Base-by-base conservation (phyloP, 2,888 invertebrate genomes). In the Neoitamus cyanurus region DNA sequence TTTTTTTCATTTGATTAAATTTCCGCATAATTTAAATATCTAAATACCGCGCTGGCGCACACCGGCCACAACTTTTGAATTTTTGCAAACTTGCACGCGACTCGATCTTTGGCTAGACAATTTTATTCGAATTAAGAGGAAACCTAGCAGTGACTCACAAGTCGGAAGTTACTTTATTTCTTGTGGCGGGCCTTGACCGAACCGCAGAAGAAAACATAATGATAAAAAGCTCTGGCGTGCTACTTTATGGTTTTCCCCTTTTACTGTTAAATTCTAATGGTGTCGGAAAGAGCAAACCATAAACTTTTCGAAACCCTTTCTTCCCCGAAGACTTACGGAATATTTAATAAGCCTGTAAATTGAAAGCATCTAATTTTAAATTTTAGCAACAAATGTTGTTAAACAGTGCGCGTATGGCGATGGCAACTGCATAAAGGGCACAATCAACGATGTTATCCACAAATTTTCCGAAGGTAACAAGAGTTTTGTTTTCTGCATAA, bases 341-440 rank as follows among this genome's bases (percentile, higher is more conserved):
- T 31, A 31, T 31, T 31, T 31, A 2, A 31, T 4, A 31, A 31
- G 5, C 31, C 2, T 5, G 3, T 37, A 42, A n/a, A 42, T 42
- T 31, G 13, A 20, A 48, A 1, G 15, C 15, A 42, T 77, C 7
- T 37, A 3, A 42, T 42, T 42, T 77, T 46, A 5, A 42, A 30
- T 46, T 34, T 42, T 83, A 82, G 11, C 34, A 86, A 84, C 85
- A 5, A 3, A 48, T n/a, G 73, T 75, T n/a, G 20, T 70, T 6
- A 15, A 70, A 34, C 72, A 70, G 75, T 86, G 86, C 34, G 15
- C 30, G 30, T 83, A 34, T 46, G 85, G 82, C 11, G 85, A 86
- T 36, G n/a, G n/a, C 3, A 31, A 42, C 0, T 86, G 86, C 69
- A 46, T 83, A 28, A 69, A 83, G 7, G 72, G 20, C 28, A 68